These are phyloP conservation scores for Bruchidius siliquastri DNA, from an alignment of 2,888 invertebrate species.

Conservation along the genomic window DNA sequence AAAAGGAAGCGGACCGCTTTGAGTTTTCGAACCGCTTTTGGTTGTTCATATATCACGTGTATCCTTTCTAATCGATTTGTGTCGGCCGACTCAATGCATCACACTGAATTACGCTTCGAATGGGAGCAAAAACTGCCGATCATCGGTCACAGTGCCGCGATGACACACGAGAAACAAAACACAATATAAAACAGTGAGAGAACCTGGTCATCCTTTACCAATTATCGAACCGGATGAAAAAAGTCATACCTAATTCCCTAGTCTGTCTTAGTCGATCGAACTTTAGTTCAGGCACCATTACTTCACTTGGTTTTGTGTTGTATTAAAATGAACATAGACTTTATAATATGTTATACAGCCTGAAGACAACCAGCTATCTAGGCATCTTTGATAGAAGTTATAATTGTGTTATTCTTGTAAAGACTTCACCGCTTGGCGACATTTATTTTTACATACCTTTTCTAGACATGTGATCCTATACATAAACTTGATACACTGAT, in stretches of 20 bases:
- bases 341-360: too few relatives aligned
- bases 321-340: too few relatives aligned
- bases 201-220: conserved; percentile 28
- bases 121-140: not conserved
- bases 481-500: too few relatives aligned
- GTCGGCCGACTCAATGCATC: not conserved
- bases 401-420: too few relatives aligned
- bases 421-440: too few relatives aligned
- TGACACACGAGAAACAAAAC: conserved; percentile 14
- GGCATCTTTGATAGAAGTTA: too few relatives aligned
- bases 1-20: not conserved
- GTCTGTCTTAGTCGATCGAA: conserved; percentile 27
- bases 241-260: conserved; percentile 17
- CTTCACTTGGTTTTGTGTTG: not conserved
- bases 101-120: not conserved
- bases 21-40: not conserved
- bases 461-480: too few relatives aligned
- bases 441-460: too few relatives aligned
- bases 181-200: conserved; percentile 18
- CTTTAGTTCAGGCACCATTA: conserved; percentile 1
- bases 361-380: too few relatives aligned
- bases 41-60: not conserved
- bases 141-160: conserved; percentile 7
- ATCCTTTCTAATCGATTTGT: not conserved
- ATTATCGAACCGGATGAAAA: conserved; percentile 20